Base-by-base conservation (phyloP, 2,113 vertebrate genomes). In the Ploceus nigricollis region DNA sequence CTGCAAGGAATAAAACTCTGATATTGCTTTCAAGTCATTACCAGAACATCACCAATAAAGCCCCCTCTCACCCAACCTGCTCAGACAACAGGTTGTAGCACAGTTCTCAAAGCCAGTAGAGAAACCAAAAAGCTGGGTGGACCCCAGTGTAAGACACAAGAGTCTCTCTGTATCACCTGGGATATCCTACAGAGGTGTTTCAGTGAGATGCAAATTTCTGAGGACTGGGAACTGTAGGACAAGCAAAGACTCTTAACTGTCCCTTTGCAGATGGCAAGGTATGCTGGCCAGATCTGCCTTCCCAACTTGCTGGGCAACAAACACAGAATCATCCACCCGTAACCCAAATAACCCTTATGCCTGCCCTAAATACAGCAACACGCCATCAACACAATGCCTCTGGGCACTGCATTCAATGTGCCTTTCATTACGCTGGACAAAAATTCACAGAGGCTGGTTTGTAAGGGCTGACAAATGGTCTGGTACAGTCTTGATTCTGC, bases 391-490 rank as follows among this genome's bases (percentile, higher is more conserved):
- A 57, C 89, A 89, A 56, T 60, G 89, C 57, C 73, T 89, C 65
- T 65, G 42, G 64, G 72, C 56, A 89, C 50, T 40, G 57, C 50
- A 84, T 86, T 97, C 91, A 97, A 76, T 56, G 81, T 73, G 80
- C 89, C 93, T 96, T 96, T 97, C 91, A 95, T 82, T 77, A 66
- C 58, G 33, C 51, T 11, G 9, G 70, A 93, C 75, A 87, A 88
- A 92, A 88, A 91, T 77, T 87, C 93, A 97, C 87, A 97, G 95
- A 97, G 92, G 80, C n/a, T 48, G 51, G 47, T 93, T 47, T 97
- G 89, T 95, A 90, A 93, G 65, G 47, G 84, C 94, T 82, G 89
- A 96, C 71, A 97, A 98, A 96, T 82, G 78, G 83, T 94, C 95
- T 81, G 57, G 66, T 73, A 82, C 91, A 95, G 77, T 97, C 77